phyloP scores from a whole-genome alignment of 2,888 invertebrate species.

The Folsomia manolachei region DNA sequence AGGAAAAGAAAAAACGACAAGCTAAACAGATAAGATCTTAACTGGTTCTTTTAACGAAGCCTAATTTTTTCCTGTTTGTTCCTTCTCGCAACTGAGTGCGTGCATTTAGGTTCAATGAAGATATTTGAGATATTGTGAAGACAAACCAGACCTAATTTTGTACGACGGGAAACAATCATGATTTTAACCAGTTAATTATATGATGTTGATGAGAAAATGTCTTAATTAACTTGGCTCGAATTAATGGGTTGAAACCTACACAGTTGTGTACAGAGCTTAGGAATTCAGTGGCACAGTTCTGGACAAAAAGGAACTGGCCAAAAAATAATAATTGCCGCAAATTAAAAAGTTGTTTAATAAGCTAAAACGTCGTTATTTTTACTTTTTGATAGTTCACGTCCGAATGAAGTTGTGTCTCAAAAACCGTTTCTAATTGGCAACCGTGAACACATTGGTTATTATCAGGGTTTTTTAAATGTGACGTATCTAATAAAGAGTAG shows the following conservation, averaged over 20 bases:
- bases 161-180: background rate
- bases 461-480: too few species aligned
- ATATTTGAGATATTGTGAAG: background rate
- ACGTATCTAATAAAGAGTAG: too few species aligned
- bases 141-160: background rate
- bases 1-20: background rate
- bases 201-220: background rate
- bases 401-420: too few species aligned
- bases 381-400: too few species aligned
- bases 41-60: background rate
- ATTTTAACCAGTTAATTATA: conserved; percentile 19
- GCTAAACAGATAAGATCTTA: conserved; percentile 13
- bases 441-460: too few species aligned
- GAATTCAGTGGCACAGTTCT: too few species aligned
- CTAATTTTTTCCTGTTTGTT: background rate
- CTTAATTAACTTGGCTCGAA: conserved; percentile 10
- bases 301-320: background rate
- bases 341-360: background rate
- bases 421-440: too few species aligned
- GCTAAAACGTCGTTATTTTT: too few species aligned
- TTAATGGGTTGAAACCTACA: background rate
- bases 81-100: background rate
- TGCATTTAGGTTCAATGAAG: background rate
- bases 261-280: too few species aligned
- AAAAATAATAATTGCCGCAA: background rate